phyloP scores from a whole-genome alignment of 1,140 invertebrate genomes.

The Diprion similis region DNA sequence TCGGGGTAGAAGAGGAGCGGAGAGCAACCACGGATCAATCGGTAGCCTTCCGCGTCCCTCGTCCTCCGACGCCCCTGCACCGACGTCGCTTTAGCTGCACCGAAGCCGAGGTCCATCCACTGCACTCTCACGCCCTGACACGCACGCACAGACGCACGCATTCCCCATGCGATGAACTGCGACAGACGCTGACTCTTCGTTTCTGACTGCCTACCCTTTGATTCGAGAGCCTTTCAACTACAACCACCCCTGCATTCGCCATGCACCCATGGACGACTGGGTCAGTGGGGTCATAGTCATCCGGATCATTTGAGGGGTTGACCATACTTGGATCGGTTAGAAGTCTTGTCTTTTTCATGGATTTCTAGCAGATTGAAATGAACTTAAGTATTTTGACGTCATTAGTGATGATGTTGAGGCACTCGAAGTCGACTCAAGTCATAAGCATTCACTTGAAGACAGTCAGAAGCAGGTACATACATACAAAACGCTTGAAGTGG shows the following conservation, averaged over 20 bases:
- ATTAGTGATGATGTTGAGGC: no score
- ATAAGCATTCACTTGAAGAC: no score
- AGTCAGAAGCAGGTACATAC: no score
- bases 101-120: constrained; percentile 16
- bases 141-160: constrained; percentile 33
- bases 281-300: neutral
- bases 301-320: no score
- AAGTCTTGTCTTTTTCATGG: no score
- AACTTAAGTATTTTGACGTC: no score
- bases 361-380: no score
- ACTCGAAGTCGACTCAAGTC: no score
- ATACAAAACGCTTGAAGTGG: no score
- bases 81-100: constrained; percentile 31
- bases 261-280: neutral
- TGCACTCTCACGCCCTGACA: constrained; percentile 25
- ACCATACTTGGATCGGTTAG: no score
- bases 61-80: constrained; percentile 29
- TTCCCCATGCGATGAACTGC: constrained; percentile 18
- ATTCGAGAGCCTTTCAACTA: neutral
- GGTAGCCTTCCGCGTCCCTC: constrained; percentile 52
- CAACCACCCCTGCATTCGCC: neutral
- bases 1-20: constrained; percentile 31
- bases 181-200: constrained; percentile 24
- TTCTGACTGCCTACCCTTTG: constrained; percentile 23
- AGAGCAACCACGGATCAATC: constrained; percentile 57